Evolutionary conservation across 1,140 invertebrate species (phyloP).

Genomic region (Drosophila equinoxialis): DNA sequence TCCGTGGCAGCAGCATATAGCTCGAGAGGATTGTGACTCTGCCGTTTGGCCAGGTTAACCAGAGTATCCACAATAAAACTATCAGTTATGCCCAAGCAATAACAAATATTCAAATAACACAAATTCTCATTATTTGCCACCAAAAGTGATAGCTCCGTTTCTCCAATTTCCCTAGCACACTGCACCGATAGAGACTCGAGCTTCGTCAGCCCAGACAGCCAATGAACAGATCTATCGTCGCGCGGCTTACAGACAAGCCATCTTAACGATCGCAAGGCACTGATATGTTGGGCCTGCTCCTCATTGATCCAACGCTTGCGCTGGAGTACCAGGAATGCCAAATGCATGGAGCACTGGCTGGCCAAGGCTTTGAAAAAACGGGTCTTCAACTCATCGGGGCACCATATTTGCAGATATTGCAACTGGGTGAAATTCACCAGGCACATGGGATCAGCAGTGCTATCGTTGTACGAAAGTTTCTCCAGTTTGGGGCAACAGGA

Average conservation of each 20-base stretch:
- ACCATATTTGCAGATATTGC: slow-evolving; percentile 57
- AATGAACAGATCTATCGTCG: slow-evolving; percentile 52
- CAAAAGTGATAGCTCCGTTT: slow-evolving; percentile 43
- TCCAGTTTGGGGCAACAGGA: slow-evolving; percentile 43
- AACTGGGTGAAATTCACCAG: slow-evolving; percentile 54
- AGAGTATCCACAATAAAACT: slow-evolving; percentile 53
- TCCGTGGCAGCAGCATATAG: slow-evolving; percentile 66
- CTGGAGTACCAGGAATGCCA: slow-evolving; percentile 60
- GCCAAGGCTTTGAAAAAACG: slow-evolving; percentile 54
- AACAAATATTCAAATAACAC: slow-evolving; percentile 67
- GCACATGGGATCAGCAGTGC: slow-evolving; percentile 59
- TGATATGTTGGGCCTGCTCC: slow-evolving; percentile 61
- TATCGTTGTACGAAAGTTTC: slow-evolving; percentile 61
- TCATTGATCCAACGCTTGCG: slow-evolving; percentile 67
- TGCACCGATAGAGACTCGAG: slow-evolving; percentile 63
- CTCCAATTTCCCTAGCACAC: slow-evolving; percentile 60
- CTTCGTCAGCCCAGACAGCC: slow-evolving; percentile 43
- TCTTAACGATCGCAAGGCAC: slow-evolving; percentile 42
- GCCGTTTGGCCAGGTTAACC: slow-evolving; percentile 36
- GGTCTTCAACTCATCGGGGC: slow-evolving; percentile 58
- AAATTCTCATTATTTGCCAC: slow-evolving; percentile 57
- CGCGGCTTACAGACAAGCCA: slow-evolving; percentile 69
- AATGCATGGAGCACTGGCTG: slow-evolving; percentile 28
- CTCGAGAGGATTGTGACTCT: slow-evolving; percentile 46
- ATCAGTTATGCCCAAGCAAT: slow-evolving; percentile 63